Percentiles rank a stretch among this genome's conserved stretches.
phyloP scores from a whole-genome alignment of 2,888 invertebrate genomes.

The Sicus ferrugineus region DNA sequence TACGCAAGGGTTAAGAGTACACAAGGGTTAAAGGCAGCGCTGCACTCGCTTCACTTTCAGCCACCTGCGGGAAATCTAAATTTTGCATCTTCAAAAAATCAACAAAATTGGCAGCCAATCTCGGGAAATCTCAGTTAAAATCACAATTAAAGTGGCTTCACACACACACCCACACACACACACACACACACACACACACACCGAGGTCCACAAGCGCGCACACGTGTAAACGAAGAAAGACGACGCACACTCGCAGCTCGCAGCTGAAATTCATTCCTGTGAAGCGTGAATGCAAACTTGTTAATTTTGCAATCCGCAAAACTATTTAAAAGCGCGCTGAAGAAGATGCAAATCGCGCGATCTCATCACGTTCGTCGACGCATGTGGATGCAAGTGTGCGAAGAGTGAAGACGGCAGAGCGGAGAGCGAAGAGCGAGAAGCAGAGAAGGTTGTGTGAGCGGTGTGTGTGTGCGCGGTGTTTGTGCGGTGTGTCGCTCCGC shows the following conservation, averaged over 20 bases:
- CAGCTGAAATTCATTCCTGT: slow-evolving; percentile 37
- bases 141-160: slow-evolving; percentile 23
- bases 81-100: neutral
- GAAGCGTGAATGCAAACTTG: slow-evolving; percentile 57
- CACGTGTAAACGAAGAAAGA: too few species aligned
- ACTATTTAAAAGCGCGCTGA: slow-evolving; percentile 48
- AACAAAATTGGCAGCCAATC: neutral
- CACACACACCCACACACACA: slow-evolving; percentile 23
- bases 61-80: neutral
- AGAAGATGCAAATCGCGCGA: slow-evolving; percentile 14
- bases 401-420: neutral
- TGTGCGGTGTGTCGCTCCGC: too few species aligned
- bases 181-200: slow-evolving; percentile 25
- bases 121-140: slow-evolving; percentile 4
- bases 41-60: neutral
- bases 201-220: neutral
- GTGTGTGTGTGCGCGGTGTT: slow-evolving; percentile 2
- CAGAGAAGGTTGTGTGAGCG: neutral
- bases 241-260: too few species aligned
- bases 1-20: too few species aligned
- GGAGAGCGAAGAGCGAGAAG: too few species aligned
- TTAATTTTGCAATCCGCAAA: slow-evolving; percentile 58
- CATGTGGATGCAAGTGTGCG: neutral
- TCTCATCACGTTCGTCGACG: neutral
- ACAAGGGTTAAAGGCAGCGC: neutral